Percentiles rank a stretch among this genome's conserved stretches.
These are phyloP conservation scores for Thamnaconus septentrionalis DNA, from an alignment of 2,113 vertebrate genomes.

Conservation along the genomic window DNA sequence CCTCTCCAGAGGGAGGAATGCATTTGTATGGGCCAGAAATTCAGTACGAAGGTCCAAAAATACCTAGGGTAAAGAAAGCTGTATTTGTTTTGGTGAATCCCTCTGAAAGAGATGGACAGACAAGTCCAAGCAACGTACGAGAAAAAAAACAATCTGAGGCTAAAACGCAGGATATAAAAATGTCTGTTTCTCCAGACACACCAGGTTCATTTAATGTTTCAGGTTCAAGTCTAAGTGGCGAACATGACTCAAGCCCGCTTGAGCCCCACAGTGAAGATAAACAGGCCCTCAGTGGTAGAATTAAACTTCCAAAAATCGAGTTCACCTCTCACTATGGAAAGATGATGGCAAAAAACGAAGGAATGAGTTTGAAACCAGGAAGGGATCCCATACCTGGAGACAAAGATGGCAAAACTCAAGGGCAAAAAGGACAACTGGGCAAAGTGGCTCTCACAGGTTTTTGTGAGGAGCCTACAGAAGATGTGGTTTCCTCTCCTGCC, in stretches of 20 bases:
- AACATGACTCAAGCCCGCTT: slow-evolving; percentile 45
- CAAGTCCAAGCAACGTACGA: slow-evolving; percentile 24
- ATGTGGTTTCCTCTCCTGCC: slow-evolving; percentile 68
- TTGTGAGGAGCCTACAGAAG: slow-evolving; percentile 50
- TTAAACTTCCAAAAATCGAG: slow-evolving; percentile 81
- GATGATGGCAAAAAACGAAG: slow-evolving; percentile 31
- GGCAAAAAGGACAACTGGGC: slow-evolving; percentile 9
- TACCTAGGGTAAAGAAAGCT: slow-evolving; percentile 74
- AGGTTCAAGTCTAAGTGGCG: slow-evolving; percentile 48
- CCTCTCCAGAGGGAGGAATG: slow-evolving; percentile 43
- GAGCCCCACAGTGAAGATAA: slow-evolving; percentile 60
- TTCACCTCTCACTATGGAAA: slow-evolving; percentile 77
- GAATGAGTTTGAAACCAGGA: slow-evolving; percentile 49
- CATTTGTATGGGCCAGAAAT: slow-evolving; percentile 52
- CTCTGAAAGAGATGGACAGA: slow-evolving; percentile 44
- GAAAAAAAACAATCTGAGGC: slow-evolving; percentile 64
- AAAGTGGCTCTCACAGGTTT: slow-evolving; percentile 35
- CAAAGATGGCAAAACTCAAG: slow-evolving; percentile 27
- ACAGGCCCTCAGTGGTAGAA: slow-evolving; percentile 66
- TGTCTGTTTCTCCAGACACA: slow-evolving; percentile 68
- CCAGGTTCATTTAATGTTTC: slow-evolving; percentile 51
- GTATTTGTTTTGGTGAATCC: slow-evolving; percentile 75
- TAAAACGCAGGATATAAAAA: slow-evolving; percentile 51
- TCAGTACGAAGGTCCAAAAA: slow-evolving; percentile 66
- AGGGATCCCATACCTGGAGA: slow-evolving; percentile 37